Evolutionary conservation across 2,888 invertebrate genomes (phyloP), one percentile per base, ranked within the genome.

Genomic region (Mayetiola destructor): DNA sequence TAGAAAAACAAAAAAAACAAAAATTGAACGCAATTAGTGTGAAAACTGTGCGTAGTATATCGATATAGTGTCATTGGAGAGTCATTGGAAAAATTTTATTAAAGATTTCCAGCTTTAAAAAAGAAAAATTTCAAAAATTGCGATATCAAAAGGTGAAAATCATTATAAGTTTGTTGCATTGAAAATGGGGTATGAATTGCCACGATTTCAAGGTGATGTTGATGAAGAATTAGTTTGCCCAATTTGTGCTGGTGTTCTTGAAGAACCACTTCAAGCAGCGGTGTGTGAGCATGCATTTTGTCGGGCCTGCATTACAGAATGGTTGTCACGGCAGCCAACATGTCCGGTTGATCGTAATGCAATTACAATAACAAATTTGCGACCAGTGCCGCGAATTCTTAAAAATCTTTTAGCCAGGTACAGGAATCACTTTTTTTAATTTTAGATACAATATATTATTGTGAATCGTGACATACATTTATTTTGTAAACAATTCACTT

Each of bases 261-360:
- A 95, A 68, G 93, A 95, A 69, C 94, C 95, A 48, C 76, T 95
- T 61, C 95, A 92, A 93, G 93, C 94, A 57, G 92, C 92, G 56
- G 83, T 84, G 65, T 96, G 95, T 73, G 95, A 96, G 71, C 95
- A 96, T 76, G 93, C 94, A 58, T 96, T 95, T 74, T 96, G 95
- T 72, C 82, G 85, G 65, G 82, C 81, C 55, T 96, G 95, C 73
- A 96, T 96, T 65, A 87, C 87, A 60, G 92, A 94, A 74, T 96
- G 95, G 95, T 81, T 95, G 62, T 86, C 87, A 62, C 81, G 90
- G 56, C 93, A 94, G 70, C 91, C 90, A 18, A 93, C 90, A 35
- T 96, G 95, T 68, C 95, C 95, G 3, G 87, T 95, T 52, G 95
- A 96, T 74, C 80, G 95, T 57, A 90, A 89, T 68, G 81, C 86